phyloP scores from a whole-genome alignment of 2,113 vertebrate species.

The Centropus bengalensis region DNA sequence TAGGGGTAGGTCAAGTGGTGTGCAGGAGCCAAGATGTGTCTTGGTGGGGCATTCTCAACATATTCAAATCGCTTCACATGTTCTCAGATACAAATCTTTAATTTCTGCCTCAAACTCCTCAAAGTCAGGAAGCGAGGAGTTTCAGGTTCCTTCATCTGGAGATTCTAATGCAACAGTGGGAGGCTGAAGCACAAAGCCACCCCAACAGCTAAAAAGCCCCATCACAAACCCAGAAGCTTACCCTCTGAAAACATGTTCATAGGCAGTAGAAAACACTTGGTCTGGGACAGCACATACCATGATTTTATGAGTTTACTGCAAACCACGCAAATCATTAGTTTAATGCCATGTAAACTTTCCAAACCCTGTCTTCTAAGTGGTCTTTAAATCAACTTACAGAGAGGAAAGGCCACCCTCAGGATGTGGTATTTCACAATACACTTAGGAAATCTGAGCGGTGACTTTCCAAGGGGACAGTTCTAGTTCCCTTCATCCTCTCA shows the following conservation, averaged over 20 bases:
- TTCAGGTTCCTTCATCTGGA: not conserved
- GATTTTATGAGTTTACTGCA: not conserved
- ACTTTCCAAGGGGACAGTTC: not conserved
- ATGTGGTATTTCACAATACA: not conserved
- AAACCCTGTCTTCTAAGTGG: not conserved
- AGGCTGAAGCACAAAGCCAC: not conserved
- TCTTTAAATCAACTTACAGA: not conserved
- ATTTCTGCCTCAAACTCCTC: not conserved
- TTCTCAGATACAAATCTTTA: not conserved
- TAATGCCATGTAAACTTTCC: not conserved
- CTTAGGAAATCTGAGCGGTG: not conserved
- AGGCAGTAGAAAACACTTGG: not conserved
- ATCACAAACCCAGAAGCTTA: not conserved
- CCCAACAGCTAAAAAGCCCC: not conserved
- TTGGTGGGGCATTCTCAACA: not conserved
- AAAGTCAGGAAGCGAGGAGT: not conserved
- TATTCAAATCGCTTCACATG: not conserved
- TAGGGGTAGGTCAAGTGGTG: not conserved
- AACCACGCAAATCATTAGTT: not conserved
- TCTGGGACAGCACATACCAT: not conserved
- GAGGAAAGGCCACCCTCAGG: not conserved
- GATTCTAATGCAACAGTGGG: not conserved
- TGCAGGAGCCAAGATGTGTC: accelerated
- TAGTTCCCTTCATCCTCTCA: not conserved
- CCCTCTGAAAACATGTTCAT: not conserved